Percentiles rank a stretch among this genome's conserved stretches.
Evolutionary conservation across 2,888 invertebrate species (phyloP).

Genomic region (Nebria salina): DNA sequence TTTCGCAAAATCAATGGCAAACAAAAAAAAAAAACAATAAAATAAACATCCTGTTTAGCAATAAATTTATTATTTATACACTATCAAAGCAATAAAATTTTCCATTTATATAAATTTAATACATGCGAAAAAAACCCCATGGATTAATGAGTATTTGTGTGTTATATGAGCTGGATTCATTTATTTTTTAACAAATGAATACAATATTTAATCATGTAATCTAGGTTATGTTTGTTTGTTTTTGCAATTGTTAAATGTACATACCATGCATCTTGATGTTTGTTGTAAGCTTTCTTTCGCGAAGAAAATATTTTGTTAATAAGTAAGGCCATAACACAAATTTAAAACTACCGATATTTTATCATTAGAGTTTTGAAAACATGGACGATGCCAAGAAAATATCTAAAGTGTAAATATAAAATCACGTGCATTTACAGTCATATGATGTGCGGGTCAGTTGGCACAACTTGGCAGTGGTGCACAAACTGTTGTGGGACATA

Average conservation of each 20-base stretch:
- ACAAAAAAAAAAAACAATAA: neutral
- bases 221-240: constrained; percentile 17
- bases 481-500: constrained; percentile 51
- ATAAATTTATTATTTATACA: neutral
- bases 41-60: neutral
- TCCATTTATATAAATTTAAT: neutral
- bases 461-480: constrained; percentile 52
- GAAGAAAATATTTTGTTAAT: constrained; percentile 74
- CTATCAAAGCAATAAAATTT: neutral
- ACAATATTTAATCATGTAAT: neutral
- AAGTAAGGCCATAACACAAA: constrained; percentile 75
- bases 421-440: constrained; percentile 59
- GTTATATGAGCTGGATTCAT: neutral
- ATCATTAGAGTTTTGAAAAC: constrained; percentile 45
- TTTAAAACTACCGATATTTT: constrained; percentile 46
- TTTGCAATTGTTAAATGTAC: constrained; percentile 47
- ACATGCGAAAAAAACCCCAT: neutral
- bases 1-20: neutral
- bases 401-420: constrained; percentile 58
- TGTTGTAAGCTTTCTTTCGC: constrained; percentile 66
- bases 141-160: neutral
- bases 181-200: neutral
- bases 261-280: constrained; percentile 67
- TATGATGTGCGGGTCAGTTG: constrained; percentile 56
- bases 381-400: constrained; percentile 51